A percentile compares a stretch with the other conserved stretches of the same genome.
Conservation (phyloP, 2,797 vertebrate genomes). For the Apodemus agrarius region DNA sequence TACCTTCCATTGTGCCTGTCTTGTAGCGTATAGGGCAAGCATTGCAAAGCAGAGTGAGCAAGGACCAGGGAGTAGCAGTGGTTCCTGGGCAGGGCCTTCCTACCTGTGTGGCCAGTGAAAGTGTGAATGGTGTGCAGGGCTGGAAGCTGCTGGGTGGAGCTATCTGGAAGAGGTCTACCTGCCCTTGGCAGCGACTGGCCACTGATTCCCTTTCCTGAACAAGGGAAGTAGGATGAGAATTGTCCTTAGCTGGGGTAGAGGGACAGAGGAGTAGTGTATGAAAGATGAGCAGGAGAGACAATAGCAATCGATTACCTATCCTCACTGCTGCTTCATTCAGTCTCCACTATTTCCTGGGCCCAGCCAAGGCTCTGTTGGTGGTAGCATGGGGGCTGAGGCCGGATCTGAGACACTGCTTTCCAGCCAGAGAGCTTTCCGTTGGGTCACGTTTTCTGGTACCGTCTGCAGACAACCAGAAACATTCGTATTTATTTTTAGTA, state of each 20-base stretch:
- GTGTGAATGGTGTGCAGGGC: neutral
- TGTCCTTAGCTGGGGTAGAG: neutral
- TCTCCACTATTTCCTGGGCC: neutral
- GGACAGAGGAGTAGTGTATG: neutral
- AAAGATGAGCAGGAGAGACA: neutral
- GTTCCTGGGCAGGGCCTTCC: neutral
- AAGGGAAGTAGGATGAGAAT: neutral
- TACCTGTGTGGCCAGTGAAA: neutral
- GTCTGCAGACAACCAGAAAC: neutral
- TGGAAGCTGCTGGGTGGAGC: neutral
- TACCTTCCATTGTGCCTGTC: neutral
- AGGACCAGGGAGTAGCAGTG: fast-evolving
- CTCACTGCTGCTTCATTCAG: neutral
- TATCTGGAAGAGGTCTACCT: neutral
- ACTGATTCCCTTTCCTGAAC: neutral
- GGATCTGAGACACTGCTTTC: neutral
- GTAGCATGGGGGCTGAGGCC: neutral
- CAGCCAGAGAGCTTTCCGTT: neutral
- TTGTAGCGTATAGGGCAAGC: neutral
- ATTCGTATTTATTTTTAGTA: neutral
- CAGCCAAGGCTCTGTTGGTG: neutral
- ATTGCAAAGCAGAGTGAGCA: neutral
- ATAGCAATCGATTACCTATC: neutral
- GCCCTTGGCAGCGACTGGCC: neutral
- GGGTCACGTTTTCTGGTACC: fast-evolving